Percentiles rank a stretch among this genome's conserved stretches.
These are phyloP conservation scores for Acronicta alni DNA, from an alignment of 2,888 invertebrate genomes.

Conservation along the genomic window DNA sequence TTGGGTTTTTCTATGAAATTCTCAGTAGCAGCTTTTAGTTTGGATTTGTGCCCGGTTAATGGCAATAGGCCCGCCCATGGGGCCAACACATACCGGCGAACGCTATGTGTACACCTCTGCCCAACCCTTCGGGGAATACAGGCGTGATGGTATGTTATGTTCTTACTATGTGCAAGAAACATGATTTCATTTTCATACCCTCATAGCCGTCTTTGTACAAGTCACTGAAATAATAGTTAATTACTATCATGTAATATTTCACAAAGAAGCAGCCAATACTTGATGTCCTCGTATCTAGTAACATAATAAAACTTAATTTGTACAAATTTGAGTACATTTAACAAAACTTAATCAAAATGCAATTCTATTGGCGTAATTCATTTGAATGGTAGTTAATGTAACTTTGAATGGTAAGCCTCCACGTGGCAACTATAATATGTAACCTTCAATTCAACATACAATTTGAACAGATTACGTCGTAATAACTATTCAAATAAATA, in stretches of 20 bases:
- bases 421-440: neutral
- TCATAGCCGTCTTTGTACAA: too few species aligned
- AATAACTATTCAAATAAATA: constrained; percentile 6
- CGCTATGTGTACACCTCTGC: too few species aligned
- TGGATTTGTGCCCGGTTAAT: too few species aligned
- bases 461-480: neutral
- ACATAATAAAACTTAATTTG: neutral
- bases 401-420: neutral
- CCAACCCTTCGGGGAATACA: too few species aligned
- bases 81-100: too few species aligned
- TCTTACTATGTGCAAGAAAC: too few species aligned
- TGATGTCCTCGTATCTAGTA: neutral
- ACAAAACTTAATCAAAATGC: neutral
- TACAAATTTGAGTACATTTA: neutral
- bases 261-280: neutral
- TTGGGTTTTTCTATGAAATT: too few species aligned
- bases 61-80: too few species aligned
- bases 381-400: constrained; percentile 5
- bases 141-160: too few species aligned
- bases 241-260: neutral
- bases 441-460: constrained; percentile 1
- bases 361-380: constrained; percentile 7
- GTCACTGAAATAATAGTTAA: too few species aligned
- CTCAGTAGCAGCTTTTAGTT: too few species aligned
- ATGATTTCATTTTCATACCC: too few species aligned